Conservation (phyloP, 2,888 invertebrate genomes). For the Heliconius charithonia region DNA sequence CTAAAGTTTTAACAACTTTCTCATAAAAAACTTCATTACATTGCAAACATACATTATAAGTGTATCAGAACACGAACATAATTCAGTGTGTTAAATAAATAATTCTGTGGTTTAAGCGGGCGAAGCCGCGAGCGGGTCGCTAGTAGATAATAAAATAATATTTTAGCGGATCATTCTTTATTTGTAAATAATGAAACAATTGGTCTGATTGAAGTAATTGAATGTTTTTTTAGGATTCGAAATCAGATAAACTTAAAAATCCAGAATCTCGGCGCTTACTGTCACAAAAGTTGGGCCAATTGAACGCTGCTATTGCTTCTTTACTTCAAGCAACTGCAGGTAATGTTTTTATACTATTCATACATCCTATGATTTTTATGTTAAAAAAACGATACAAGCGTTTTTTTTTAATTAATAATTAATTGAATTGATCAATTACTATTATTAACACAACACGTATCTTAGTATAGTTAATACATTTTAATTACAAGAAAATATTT, state of each 20-base stretch:
- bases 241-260: conserved; percentile 4
- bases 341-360: conserved; percentile 19
- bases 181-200: no score
- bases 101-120: no score
- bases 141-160: no score
- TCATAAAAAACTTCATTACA: no score
- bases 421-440: neutral
- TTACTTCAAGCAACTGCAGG: conserved; percentile 56
- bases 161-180: no score
- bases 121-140: no score
- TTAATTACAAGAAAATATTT: neutral
- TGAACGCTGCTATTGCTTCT: conserved; percentile 65
- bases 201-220: no score
- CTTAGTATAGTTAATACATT: neutral
- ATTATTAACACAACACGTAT: neutral
- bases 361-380: neutral
- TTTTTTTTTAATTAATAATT: neutral
- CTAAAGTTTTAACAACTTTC: no score
- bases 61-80: no score
- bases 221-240: conserved; percentile 14
- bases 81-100: no score
- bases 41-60: no score
- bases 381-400: no score
- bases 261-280: conserved; percentile 46
- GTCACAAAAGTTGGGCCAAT: conserved; percentile 57